Base-by-base conservation (phyloP, 2,888 invertebrate species). In the Malachius bipustulatus region DNA sequence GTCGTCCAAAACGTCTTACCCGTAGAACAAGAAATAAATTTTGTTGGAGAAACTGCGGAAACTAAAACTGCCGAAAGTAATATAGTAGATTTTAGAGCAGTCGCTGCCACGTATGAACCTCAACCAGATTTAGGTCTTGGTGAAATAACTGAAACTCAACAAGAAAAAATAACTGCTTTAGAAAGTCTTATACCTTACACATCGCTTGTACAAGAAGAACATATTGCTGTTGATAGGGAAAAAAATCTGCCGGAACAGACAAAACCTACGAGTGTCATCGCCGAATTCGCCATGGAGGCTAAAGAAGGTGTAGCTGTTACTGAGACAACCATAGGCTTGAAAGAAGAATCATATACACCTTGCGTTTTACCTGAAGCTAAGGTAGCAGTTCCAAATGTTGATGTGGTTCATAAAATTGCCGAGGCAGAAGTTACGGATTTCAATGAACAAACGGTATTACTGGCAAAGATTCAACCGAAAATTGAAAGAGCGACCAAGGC, bases 11-110 rank as follows among this genome's bases (percentile, higher is more conserved):
- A 71, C 47, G 56, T 65, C 4, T 37, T 42, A 38, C 47, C 59
- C 13, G 66, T 69, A 48, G 71, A 73, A 50, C 62, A 55, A 37
- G 68, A 69, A 53, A 54, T 52, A 31, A 46, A 55, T 3, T 55
- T 69, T 19, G 44, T 49, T 34, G 49, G 59, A 19, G 52, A 54
- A 16, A 45, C 51, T 34, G 60, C 60, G 32, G 55, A 59, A 30
- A 44, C 47, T 11, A 59, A 57, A 45, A 47, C 38, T 30, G 60
- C 59, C 2, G 46, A 47, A 28, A 39, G 51, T 4, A 49, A 54
- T 39, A 49, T 63, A 30, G 51, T 57, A 13, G 58, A 63, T 2
- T 59, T 63, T 38, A 61, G 47, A 34, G 39, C 64, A 44, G 64
- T 72, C 16, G 54, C 50, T 12, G 44, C 47, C 2, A 47, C 50